Evolutionary conservation across 1,140 invertebrate genomes (phyloP).

Genomic region (Lethocerus indicus): DNA sequence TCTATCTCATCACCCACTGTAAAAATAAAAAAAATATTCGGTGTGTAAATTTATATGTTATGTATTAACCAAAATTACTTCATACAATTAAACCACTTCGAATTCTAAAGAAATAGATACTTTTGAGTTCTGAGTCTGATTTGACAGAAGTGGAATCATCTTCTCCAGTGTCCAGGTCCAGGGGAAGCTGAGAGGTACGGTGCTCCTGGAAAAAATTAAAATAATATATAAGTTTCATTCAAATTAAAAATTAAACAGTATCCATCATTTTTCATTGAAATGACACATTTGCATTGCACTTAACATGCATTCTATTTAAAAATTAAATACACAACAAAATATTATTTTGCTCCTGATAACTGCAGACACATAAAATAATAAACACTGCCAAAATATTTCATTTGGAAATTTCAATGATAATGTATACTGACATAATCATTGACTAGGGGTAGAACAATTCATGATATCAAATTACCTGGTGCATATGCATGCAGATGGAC

Average conservation of each 20-base stretch:
- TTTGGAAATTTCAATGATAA: too few relatives aligned
- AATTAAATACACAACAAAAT: too few relatives aligned
- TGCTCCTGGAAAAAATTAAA: conserved; percentile 43
- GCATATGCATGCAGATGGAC: conserved; percentile 1
- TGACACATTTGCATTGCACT: too few relatives aligned
- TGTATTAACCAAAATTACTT: not conserved
- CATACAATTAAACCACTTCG: not conserved
- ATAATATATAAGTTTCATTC: not conserved
- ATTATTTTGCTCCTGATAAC: too few relatives aligned
- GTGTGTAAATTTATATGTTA: not conserved
- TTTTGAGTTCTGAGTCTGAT: conserved; percentile 58
- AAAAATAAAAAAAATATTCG: conserved; percentile 9
- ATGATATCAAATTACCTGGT: conserved; percentile 2
- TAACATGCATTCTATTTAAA: too few relatives aligned
- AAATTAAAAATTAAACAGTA: not conserved
- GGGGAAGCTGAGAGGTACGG: conserved; percentile 58
- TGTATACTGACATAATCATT: too few relatives aligned
- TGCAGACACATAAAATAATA: too few relatives aligned
- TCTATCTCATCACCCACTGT: conserved; percentile 25
- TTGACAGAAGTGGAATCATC: conserved; percentile 69
- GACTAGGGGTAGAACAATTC: too few relatives aligned
- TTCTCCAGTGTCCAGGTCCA: conserved; percentile 59
- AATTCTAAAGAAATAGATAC: conserved; percentile 26
- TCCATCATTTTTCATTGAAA: not conserved
- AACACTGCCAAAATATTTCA: too few relatives aligned